Percentiles rank a stretch among this genome's conserved stretches.
Evolutionary conservation across 2,113 vertebrate genomes (phyloP).

Genomic region (Clarias gariepinus): DNA sequence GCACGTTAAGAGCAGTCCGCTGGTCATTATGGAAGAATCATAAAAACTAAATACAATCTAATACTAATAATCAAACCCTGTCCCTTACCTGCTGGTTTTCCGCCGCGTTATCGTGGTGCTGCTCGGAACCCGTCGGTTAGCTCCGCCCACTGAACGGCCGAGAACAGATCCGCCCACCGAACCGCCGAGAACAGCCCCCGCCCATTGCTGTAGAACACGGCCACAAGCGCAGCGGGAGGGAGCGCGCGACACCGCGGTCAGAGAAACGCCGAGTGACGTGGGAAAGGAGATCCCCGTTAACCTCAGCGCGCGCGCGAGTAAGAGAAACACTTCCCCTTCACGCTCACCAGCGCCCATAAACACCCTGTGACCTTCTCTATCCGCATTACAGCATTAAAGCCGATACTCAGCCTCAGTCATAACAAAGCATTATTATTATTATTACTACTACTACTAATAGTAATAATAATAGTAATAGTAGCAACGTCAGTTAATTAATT

Average conservation of each 20-base stretch:
- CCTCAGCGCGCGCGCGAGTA: conserved; percentile 1
- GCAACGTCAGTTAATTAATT: too few species aligned
- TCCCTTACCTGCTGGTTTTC: conserved; percentile 64
- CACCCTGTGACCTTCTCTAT: background rate
- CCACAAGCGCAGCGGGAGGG: background rate
- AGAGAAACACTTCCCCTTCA: conserved; percentile 34
- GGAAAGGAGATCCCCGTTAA: conserved; percentile 57
- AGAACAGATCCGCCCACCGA: conserved; percentile 59
- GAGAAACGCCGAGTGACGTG: conserved; percentile 53
- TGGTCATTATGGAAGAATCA: background rate
- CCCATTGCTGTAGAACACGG: conserved; percentile 54
- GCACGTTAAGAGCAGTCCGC: background rate
- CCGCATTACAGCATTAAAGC: background rate
- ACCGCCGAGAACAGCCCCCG: conserved; percentile 57
- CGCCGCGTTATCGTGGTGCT: conserved; percentile 63
- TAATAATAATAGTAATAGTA: too few species aligned
- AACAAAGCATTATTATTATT: too few species aligned
- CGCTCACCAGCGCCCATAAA: background rate
- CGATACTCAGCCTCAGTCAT: background rate
- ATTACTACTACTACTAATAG: too few species aligned
- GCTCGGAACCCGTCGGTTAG: conserved; percentile 64
- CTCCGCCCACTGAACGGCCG: conserved; percentile 71
- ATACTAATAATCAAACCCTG: conserved; percentile 58
- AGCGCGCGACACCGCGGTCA: conserved; percentile 21
- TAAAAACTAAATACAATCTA: conserved; percentile 11